Evolutionary conservation across 1,140 invertebrate species (phyloP).

Genomic region (Ganaspis sp.): DNA sequence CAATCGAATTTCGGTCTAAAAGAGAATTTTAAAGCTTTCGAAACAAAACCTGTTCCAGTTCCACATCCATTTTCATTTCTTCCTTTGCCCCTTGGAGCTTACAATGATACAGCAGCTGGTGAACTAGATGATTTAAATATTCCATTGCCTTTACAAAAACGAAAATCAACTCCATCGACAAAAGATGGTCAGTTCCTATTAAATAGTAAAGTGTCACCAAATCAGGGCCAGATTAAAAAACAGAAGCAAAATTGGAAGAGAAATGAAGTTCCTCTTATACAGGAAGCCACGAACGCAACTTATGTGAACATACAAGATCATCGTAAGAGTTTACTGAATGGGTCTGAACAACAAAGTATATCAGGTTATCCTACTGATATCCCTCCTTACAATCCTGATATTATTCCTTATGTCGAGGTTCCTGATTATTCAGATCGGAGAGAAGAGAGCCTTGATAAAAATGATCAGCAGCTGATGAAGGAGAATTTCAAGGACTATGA

Average conservation of each 20-base stretch:
- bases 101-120: constrained; percentile 42
- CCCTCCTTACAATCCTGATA: constrained; percentile 51
- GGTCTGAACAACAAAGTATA: not conserved
- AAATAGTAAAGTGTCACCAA: not conserved
- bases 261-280: not conserved
- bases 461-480: constrained; percentile 37
- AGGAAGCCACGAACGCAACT: constrained; percentile 32
- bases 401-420: constrained; percentile 64
- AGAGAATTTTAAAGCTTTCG: not conserved
- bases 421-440: constrained; percentile 62
- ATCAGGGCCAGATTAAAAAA: not conserved
- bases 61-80: constrained; percentile 26
- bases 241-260: not conserved
- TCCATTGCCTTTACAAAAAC: not conserved
- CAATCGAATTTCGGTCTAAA: not conserved
- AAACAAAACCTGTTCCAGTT: not conserved
- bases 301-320: constrained; percentile 51
- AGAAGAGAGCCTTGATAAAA: constrained; percentile 59
- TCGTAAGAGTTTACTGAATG: constrained; percentile 34
- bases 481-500: not conserved
- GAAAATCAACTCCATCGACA: not conserved
- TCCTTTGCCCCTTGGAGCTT: constrained; percentile 23
- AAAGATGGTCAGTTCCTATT: not conserved
- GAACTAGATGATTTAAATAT: constrained; percentile 44
- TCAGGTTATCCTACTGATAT: constrained; percentile 36